Evolutionary conservation across 2,113 vertebrate genomes (phyloP), one percentile per base, ranked within the genome.

Genomic region (Aramus guarauna): DNA sequence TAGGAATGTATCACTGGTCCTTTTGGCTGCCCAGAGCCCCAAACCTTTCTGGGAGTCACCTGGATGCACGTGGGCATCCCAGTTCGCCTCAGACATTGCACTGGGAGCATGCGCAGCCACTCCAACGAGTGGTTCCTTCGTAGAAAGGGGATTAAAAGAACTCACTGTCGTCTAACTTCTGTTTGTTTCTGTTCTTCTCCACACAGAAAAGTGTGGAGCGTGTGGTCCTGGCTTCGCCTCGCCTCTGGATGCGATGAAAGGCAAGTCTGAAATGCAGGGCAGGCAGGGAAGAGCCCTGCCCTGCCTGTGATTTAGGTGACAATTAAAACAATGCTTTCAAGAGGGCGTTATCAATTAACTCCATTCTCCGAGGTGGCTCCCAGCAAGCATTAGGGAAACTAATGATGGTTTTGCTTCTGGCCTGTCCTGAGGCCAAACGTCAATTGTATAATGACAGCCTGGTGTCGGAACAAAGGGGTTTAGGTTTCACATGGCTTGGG

Each of bases 211-310:
- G 39, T 99, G 99, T 24, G 97, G 92, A 64, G 97, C 95, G 2
- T 99, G 99, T 59, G 99, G 99, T 45, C 99, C 99, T 0, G 99
- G 99, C 69, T 99, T 99, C 91, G 75, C 97, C 37, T 98, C 96
- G 3, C 99, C 99, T 2, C 89, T 98, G 92, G 98, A 99, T 3
- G 99, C 99, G 45, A 99, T 99, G 99, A 99, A 98, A 96, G 99
- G 99, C 98, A 96, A 97, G 96, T 79, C 32, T 14, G 13, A 21
- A 30, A 43, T 2, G 15, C 11, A 1, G n/a, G 34, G 36, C 16
- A 5, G 22, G 47, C 39, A 11, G 67, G 81, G 52, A 9, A 22
- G 41, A 81, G 50, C 50, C 41, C 41, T 15, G 50, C 1, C 2
- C 56, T 63, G 9, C 4, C 64, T 20, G 27, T 3, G 34, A 11